phyloP scores from a whole-genome alignment of 2,797 vertebrate species.

The Mallotus villosus region DNA sequence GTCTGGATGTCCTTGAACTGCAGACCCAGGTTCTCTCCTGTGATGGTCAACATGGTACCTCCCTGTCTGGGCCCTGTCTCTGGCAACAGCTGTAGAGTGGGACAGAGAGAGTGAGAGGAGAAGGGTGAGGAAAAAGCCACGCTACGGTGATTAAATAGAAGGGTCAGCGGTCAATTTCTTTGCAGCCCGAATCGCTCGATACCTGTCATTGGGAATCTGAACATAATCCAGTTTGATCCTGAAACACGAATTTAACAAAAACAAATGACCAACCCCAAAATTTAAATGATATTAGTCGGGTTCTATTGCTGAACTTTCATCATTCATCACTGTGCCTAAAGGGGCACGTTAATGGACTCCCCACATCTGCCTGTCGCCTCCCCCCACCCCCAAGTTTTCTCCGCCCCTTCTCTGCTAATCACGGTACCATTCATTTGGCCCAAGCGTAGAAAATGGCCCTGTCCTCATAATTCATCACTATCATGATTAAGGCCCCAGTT shows the following conservation, averaged over 20 bases:
- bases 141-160: too few relatives aligned
- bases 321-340: not conserved
- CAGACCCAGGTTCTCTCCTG: constrained; percentile 92
- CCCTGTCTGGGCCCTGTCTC: constrained; percentile 95
- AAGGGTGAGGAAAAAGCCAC: not conserved
- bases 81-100: constrained; percentile 78
- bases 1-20: constrained; percentile 91
- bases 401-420: constrained; percentile 50
- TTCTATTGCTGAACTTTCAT: not conserved
- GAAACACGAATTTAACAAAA: too few relatives aligned
- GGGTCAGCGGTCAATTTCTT: too few relatives aligned
- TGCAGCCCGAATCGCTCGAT: too few relatives aligned
- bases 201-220: too few relatives aligned
- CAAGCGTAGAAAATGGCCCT: constrained; percentile 57
- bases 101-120: constrained; percentile 6
- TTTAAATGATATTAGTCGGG: constrained; percentile 2
- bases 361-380: constrained; percentile 43
- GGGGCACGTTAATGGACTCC: constrained; percentile 48
- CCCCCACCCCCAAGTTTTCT: constrained; percentile 21
- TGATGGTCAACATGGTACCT: constrained; percentile 94
- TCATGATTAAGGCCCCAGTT: constrained; percentile 63
- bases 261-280: too few relatives aligned
- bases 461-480: constrained; percentile 66
- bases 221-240: too few relatives aligned
- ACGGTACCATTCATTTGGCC: constrained; percentile 52